Base-by-base conservation (phyloP, 2,888 invertebrate genomes). In the Phlogophora meticulosa region DNA sequence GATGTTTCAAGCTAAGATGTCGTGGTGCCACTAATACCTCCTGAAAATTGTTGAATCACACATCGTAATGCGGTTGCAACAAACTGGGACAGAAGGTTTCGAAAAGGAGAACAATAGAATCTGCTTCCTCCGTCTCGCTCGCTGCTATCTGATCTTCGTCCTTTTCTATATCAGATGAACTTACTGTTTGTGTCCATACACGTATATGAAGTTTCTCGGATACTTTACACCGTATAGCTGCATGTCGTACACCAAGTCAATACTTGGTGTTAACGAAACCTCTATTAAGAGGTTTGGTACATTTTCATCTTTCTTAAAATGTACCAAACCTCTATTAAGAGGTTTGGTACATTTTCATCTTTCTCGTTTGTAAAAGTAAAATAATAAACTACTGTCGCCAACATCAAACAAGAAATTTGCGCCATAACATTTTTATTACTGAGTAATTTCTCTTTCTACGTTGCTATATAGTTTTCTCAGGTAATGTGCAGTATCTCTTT, bases 401-500 rank as follows among this genome's bases (percentile, higher is more conserved):
- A 43, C 3, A 36, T 38, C 36, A 70, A 57, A 48, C 2, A 43
- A 55, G 15, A 49, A 15, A 15, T 20, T 17, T 2, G 3, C 42
- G 36, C 20, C 36, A 20, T 22, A 32, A 38, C 4, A 0, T n/a
- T 24, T 56, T 17, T 32, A 24, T 36, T 55, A 22, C 32, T n/a
- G 17, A 20, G 20, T 4, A 48, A 43, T 69, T 48, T 72, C 17
- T 58, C 28, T 62, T 69, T 56, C 34, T 10, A 45, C 28, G 9
- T 52, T 17, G 28, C n/a, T 43, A 20, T 17, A 34, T 56, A 43
- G 15, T 52, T 57, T 36, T 28, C 32, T 28, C 28, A 20, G 32
- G 22, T 22, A 32, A 46, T 40, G 4, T 72, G 38, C 48, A 32
- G 36, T 62, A 42, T 72, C 51, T 67, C 34, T 60, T 34, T 65